phyloP scores from a whole-genome alignment of 1,140 invertebrate genomes.

The Drosophila jambulina region DNA sequence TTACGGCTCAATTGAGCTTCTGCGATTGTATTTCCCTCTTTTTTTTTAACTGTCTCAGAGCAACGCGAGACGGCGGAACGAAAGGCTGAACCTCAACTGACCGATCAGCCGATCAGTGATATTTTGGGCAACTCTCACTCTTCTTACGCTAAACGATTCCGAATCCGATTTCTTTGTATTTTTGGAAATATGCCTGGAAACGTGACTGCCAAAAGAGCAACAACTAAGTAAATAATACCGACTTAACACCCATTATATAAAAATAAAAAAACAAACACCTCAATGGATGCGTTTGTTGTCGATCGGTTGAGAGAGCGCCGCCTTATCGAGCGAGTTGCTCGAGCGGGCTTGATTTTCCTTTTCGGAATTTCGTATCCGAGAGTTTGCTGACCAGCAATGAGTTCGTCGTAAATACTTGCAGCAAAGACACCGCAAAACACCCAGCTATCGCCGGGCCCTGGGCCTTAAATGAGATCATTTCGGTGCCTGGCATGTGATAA shows the following conservation, averaged over 20 bases:
- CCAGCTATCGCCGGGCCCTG: constrained; percentile 7
- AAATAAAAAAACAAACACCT: constrained; percentile 22
- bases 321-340: constrained; percentile 19
- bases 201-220: constrained; percentile 50
- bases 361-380: constrained; percentile 29
- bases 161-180: constrained; percentile 31
- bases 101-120: constrained; percentile 24
- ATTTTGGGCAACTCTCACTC: constrained; percentile 39
- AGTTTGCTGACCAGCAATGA: constrained; percentile 36
- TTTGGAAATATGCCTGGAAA: constrained; percentile 41
- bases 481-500: constrained; percentile 30
- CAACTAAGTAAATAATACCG: constrained; percentile 45
- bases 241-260: constrained; percentile 73
- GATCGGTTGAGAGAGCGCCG: constrained; percentile 16
- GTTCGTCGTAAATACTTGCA: constrained; percentile 19
- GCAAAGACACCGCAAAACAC: constrained; percentile 14
- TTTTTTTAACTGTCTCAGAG: constrained; percentile 10
- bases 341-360: constrained; percentile 6
- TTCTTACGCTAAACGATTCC: constrained; percentile 18
- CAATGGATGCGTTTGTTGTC: constrained; percentile 38
- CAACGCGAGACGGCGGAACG: constrained; percentile 16
- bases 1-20: constrained; percentile 31
- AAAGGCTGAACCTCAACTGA: constrained; percentile 47
- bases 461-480: constrained; percentile 23
- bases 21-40: background rate